phyloP scores from a whole-genome alignment of 2,888 invertebrate genomes.

The Eupsilia transversa region DNA sequence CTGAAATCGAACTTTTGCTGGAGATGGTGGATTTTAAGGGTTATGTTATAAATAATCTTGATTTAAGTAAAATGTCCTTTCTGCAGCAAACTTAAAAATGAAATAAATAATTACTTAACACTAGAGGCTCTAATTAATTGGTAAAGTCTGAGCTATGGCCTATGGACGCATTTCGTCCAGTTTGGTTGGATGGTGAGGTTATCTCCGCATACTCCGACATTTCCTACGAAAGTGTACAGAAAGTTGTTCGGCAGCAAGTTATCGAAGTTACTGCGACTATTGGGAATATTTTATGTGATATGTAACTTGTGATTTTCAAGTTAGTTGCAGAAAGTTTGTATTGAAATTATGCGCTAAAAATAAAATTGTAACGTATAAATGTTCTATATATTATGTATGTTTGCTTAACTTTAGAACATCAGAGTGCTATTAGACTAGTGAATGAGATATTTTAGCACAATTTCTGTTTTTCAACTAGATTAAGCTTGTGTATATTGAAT shows the following conservation, averaged over 20 bases:
- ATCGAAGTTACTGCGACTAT: slow-evolving; percentile 8
- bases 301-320: slow-evolving; percentile 12
- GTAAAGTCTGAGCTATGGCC: slow-evolving; percentile 7
- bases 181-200: not conserved
- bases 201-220: not conserved
- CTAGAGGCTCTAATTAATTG: not conserved
- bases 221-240: not conserved
- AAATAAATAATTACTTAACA: not conserved
- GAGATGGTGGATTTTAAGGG: not conserved
- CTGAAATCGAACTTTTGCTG: slow-evolving; percentile 11
- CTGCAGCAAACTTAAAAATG: not conserved
- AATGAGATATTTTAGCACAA: not conserved
- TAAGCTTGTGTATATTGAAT: not conserved
- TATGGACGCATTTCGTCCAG: not conserved
- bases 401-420: not conserved
- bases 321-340: not conserved
- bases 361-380: not conserved
- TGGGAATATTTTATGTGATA: slow-evolving; percentile 34
- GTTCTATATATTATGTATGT: not conserved
- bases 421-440: not conserved
- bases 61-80: not conserved
- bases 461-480: not conserved
- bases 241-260: slow-evolving; percentile 14
- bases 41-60: not conserved
- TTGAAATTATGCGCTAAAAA: not conserved